These are phyloP conservation scores for Tetragnatha versicolor DNA, from an alignment of 1,140 invertebrate species.

Conservation along the genomic window DNA sequence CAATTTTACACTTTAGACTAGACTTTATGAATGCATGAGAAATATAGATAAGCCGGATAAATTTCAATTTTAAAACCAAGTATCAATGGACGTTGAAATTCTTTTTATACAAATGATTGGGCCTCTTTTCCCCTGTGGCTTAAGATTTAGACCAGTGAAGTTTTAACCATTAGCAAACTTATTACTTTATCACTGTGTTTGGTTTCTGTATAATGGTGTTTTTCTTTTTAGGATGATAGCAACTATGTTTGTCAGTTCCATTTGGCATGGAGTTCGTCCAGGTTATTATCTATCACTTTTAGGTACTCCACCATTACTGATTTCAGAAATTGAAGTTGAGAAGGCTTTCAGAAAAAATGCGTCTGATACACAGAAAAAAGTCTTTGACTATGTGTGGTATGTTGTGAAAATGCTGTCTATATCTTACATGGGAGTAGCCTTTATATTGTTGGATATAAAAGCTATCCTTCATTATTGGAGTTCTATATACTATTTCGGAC, in stretches of 20 bases:
- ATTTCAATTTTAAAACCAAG: too few species aligned
- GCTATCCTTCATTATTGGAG: slow-evolving; percentile 45
- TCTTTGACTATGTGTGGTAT: slow-evolving; percentile 44
- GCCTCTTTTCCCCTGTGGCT: not conserved
- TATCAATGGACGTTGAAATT: too few species aligned
- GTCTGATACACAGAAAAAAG: not conserved
- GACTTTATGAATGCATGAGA: too few species aligned
- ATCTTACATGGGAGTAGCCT: slow-evolving; percentile 47
- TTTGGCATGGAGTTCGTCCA: slow-evolving; percentile 44
- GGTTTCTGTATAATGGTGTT: not conserved
- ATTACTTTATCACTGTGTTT: not conserved
- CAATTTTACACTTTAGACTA: too few species aligned
- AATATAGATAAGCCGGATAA: too few species aligned
- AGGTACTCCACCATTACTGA: slow-evolving; percentile 37
- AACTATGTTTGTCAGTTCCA: slow-evolving; percentile 52
- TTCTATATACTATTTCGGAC: slow-evolving; percentile 43
- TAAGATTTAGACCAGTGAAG: not conserved
- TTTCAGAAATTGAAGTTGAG: slow-evolving; percentile 45
- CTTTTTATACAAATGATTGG: not conserved
- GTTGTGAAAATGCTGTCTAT: slow-evolving; percentile 43
- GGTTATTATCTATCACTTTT: slow-evolving; percentile 43
- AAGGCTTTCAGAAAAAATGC: slow-evolving; percentile 43
- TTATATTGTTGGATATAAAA: slow-evolving; percentile 36
- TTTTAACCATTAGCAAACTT: not conserved
- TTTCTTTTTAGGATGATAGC: slow-evolving; percentile 29